A percentile compares a stretch with the other conserved stretches of the same genome.
Evolutionary conservation across 2,888 invertebrate genomes (phyloP).

Genomic region (Sericinus montela): DNA sequence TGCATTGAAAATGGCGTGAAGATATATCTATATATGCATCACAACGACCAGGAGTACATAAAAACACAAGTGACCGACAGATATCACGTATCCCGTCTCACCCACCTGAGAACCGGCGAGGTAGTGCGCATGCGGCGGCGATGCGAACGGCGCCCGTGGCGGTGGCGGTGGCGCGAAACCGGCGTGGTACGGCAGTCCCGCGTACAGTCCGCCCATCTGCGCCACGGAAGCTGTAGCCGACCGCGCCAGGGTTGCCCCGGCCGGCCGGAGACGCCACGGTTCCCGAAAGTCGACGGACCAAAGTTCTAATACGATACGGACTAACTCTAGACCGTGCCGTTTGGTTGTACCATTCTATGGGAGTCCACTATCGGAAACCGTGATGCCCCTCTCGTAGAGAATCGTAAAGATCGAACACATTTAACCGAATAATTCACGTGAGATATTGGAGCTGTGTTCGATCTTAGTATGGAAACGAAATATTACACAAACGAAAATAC

Average conservation of each 20-base stretch:
- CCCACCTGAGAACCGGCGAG: constrained; percentile 58
- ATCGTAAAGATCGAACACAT: background rate
- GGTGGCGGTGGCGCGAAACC: constrained; percentile 49
- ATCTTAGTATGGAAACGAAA: background rate
- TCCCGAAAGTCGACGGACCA: background rate
- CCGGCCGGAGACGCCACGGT: constrained; percentile 1
- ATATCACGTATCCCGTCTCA: too few species aligned
- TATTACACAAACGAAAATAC: constrained; percentile 10
- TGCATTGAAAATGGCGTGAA: too few species aligned
- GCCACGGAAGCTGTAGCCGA: constrained; percentile 5
- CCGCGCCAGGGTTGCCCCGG: background rate
- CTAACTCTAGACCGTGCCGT: too few species aligned
- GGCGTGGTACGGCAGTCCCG: constrained; percentile 63
- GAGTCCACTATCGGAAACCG: too few species aligned
- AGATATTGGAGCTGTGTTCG: background rate
- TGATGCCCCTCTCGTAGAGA: too few species aligned
- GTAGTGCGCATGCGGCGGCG: constrained; percentile 62
- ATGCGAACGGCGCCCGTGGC: constrained; percentile 60
- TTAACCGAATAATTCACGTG: background rate
- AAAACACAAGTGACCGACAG: too few species aligned
- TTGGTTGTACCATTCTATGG: too few species aligned
- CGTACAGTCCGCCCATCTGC: constrained; percentile 72
- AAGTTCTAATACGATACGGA: background rate
- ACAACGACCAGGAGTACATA: too few species aligned
- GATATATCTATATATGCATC: too few species aligned